These are phyloP conservation scores for Phaethon lepturus DNA, from an alignment of 2,113 vertebrate species.

Conservation along the genomic window DNA sequence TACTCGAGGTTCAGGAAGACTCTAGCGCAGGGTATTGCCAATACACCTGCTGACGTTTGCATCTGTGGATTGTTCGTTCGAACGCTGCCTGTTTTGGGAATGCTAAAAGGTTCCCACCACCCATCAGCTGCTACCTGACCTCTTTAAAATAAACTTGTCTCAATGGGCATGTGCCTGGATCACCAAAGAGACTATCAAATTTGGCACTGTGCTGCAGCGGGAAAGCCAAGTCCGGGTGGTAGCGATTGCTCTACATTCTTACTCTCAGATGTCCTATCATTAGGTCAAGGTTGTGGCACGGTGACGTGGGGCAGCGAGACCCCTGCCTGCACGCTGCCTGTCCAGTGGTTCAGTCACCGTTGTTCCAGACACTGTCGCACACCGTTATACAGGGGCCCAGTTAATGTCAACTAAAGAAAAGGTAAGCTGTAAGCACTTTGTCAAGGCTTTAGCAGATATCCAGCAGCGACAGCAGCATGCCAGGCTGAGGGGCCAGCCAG, in stretches of 20 bases:
- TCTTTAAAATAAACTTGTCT: constrained; percentile 40
- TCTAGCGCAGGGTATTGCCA: not conserved
- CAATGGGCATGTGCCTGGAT: not conserved
- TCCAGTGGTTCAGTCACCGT: not conserved
- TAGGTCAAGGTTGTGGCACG: not conserved
- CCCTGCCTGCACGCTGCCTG: not conserved
- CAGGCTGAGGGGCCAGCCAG: not conserved
- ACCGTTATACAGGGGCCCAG: not conserved
- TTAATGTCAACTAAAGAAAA: not conserved
- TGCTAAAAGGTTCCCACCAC: not conserved
- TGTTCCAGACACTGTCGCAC: not conserved
- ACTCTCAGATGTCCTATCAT: not conserved
- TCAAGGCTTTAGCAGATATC: not conserved
- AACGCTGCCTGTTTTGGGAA: constrained; percentile 27
- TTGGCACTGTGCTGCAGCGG: not conserved
- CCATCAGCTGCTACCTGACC: constrained; percentile 32
- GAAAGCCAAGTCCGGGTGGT: not conserved
- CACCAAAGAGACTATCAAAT: constrained; percentile 48
- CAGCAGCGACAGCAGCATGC: not conserved
- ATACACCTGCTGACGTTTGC: not conserved
- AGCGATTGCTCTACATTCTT: not conserved
- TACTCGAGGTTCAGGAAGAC: not conserved
- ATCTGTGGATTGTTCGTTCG: not conserved
- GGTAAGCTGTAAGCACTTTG: not conserved
- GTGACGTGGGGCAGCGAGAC: not conserved